Percentiles rank a stretch among this genome's conserved stretches.
phyloP scores from a whole-genome alignment of 1,140 invertebrate species.

The Lucilia cuprina region DNA sequence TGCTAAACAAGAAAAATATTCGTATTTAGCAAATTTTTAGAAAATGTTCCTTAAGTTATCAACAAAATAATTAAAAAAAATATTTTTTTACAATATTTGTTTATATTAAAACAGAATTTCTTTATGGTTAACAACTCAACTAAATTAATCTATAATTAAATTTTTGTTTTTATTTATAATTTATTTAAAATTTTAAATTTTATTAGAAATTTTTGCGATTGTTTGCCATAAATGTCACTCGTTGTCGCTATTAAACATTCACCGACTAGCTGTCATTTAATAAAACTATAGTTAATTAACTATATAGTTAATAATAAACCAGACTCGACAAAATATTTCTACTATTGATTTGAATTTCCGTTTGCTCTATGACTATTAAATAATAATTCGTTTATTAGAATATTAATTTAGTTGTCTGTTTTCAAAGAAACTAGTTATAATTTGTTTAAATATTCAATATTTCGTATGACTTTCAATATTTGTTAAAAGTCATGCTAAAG shows the following conservation, averaged over 20 bases:
- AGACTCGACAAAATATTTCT: too few species aligned
- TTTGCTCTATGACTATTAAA: neutral
- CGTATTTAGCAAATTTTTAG: neutral
- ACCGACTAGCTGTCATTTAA: too few species aligned
- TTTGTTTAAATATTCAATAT: too few species aligned
- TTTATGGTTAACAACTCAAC: neutral
- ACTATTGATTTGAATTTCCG: neutral
- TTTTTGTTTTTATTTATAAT: neutral
- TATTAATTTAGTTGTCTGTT: too few species aligned
- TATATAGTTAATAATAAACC: too few species aligned
- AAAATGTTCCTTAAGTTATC: neutral
- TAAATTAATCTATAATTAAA: neutral
- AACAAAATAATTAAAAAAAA: neutral
- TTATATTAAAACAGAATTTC: too few species aligned
- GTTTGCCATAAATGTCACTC: neutral
- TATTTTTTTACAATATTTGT: too few species aligned
- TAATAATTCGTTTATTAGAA: neutral
- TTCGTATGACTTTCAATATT: too few species aligned
- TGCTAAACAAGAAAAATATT: neutral
- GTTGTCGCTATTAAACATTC: too few species aligned
- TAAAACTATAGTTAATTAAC: too few species aligned
- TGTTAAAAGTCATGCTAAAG: too few species aligned
- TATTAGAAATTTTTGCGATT: neutral
- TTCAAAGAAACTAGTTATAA: too few species aligned
- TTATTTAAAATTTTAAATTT: neutral